Conservation (phyloP, 2,113 vertebrate species). For the Candoia aspera region DNA sequence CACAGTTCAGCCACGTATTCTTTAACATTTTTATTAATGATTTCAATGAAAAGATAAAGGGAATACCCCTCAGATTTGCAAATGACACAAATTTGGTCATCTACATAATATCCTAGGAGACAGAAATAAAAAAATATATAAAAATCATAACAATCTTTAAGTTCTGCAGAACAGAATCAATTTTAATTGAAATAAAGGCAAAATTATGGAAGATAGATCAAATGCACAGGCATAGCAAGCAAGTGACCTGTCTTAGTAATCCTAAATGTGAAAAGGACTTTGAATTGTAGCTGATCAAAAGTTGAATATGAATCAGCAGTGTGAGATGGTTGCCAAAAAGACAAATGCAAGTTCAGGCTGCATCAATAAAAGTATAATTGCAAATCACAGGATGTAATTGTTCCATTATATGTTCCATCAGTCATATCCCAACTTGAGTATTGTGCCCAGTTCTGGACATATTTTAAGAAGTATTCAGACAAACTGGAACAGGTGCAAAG, state of each 20-base stretch:
- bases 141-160: not conserved
- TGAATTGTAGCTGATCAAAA: not conserved
- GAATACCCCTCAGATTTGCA: not conserved
- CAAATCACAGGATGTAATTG: not conserved
- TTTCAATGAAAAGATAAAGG: not conserved
- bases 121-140: not conserved
- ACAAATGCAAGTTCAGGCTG: not conserved
- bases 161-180: not conserved
- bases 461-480: not conserved
- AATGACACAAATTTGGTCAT: not conserved
- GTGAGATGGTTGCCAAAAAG: not conserved
- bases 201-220: not conserved
- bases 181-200: not conserved
- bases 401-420: not conserved
- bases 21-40: not conserved
- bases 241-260: not conserved
- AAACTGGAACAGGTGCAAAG: not conserved
- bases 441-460: not conserved
- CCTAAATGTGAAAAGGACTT: not conserved
- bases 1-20: not conserved
- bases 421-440: not conserved
- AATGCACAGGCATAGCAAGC: not conserved
- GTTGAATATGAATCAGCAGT: not conserved
- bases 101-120: not conserved
- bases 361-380: not conserved